Conservation (phyloP, 2,113 vertebrate species). For the Brachyistius frenatus region DNA sequence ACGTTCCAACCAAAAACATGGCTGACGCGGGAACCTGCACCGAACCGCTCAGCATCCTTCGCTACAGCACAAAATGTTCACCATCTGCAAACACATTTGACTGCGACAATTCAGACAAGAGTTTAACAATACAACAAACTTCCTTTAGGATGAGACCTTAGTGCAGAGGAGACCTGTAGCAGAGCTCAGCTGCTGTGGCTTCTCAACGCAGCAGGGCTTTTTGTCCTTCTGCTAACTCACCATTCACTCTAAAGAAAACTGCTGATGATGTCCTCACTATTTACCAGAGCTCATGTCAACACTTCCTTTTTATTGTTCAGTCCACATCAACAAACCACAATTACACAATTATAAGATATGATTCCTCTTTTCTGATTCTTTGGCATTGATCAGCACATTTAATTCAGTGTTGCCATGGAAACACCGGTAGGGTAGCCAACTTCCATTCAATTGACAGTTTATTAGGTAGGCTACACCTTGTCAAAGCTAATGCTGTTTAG, state of each 20-base stretch:
- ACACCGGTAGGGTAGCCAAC: background rate
- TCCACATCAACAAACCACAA: background rate
- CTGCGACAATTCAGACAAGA: background rate
- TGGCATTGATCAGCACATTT: background rate
- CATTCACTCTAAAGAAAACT: no score
- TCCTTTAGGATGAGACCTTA: background rate
- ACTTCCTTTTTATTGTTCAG: background rate
- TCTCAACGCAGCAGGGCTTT: background rate
- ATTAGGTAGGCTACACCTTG: conserved; percentile 3
- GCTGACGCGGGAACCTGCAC: background rate
- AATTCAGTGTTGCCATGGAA: background rate
- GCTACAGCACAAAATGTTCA: background rate
- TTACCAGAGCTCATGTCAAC: no score
- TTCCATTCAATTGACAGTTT: conserved; percentile 1
- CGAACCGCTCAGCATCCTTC: background rate
- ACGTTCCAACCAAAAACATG: background rate
- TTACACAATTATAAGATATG: background rate
- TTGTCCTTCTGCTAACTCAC: background rate
- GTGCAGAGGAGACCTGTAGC: background rate
- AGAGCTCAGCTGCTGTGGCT: background rate
- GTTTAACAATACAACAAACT: background rate
- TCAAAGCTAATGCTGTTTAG: conserved; percentile 8
- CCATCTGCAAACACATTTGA: background rate
- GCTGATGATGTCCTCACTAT: no score
- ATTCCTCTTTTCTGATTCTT: background rate